Percentiles rank a stretch among this genome's conserved stretches.
Evolutionary conservation across 2,888 invertebrate genomes (phyloP).

Genomic region (Hyppa rectilinea): DNA sequence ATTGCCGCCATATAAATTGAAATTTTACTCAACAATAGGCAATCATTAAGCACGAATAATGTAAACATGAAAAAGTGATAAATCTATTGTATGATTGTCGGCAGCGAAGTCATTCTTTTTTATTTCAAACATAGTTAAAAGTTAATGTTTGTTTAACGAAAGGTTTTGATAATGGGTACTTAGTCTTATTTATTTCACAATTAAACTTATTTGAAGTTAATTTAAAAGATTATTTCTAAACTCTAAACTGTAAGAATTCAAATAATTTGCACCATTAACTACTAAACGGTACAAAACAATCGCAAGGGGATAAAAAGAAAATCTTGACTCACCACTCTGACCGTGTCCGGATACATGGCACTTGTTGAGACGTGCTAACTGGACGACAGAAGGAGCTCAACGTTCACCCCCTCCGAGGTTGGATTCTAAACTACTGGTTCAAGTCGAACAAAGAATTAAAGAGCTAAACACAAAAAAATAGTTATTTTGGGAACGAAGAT

Average conservation of each 20-base stretch:
- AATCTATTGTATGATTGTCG: conserved; percentile 37
- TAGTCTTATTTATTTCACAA: not conserved
- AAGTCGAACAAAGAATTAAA: conserved; percentile 69
- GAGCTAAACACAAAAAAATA: conserved; percentile 76
- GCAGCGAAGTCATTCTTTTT: conserved; percentile 6
- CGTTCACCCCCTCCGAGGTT: conserved; percentile 76
- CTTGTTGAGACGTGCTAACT: conserved; percentile 67
- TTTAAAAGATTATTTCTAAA: not conserved
- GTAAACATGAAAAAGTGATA: conserved; percentile 62
- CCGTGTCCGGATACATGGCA: conserved; percentile 80
- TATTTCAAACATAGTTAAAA: not conserved
- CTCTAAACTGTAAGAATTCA: not conserved
- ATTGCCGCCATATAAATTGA: conserved; percentile 68
- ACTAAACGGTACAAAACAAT: conserved; percentile 16
- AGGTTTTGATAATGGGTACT: not conserved
- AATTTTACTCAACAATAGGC: conserved; percentile 71
- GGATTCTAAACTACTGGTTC: conserved; percentile 73
- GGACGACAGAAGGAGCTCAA: conserved; percentile 67
- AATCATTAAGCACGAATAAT: conserved; percentile 65
- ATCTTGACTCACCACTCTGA: conserved; percentile 76
- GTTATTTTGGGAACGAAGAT: conserved; percentile 81
- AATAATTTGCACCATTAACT: conserved; percentile 13
- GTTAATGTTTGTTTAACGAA: conserved; percentile 18
- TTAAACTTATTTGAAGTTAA: not conserved
- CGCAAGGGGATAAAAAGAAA: conserved; percentile 39